These are phyloP conservation scores for Elaeidobius kamerunicus DNA, from an alignment of 2,888 invertebrate species.

Conservation along the genomic window DNA sequence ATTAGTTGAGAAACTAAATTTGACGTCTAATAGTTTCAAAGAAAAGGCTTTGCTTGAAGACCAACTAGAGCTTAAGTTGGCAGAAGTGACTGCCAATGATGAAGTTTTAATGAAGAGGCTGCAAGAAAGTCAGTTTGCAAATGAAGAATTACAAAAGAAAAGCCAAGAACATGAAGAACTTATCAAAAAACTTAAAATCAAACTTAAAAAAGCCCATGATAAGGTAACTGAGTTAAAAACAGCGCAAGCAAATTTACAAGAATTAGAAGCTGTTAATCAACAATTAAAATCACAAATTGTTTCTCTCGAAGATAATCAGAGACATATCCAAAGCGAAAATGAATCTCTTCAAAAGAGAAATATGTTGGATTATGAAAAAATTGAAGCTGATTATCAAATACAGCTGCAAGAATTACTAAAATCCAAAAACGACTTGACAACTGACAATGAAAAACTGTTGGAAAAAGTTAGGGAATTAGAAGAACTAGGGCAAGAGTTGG, in stretches of 20 bases:
- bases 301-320: conserved; percentile 52
- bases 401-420: conserved; percentile 46
- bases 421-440: conserved; percentile 43
- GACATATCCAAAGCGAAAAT: conserved; percentile 47
- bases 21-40: conserved; percentile 51
- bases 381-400: conserved; percentile 53
- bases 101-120: conserved; percentile 60
- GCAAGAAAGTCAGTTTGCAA: conserved; percentile 50
- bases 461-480: conserved; percentile 46
- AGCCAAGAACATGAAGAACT: conserved; percentile 35
- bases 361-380: conserved; percentile 51
- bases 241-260: conserved; percentile 31
- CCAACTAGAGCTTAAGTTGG: conserved; percentile 60
- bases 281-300: conserved; percentile 52
- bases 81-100: conserved; percentile 60
- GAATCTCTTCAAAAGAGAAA: conserved; percentile 49
- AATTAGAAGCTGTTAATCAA: conserved; percentile 52
- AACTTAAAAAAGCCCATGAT: conserved; percentile 37
- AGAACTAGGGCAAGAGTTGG: conserved; percentile 34
- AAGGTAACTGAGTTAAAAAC: conserved; percentile 36
- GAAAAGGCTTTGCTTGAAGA: conserved; percentile 63
- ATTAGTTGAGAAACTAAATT: conserved; percentile 59
- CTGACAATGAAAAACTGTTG: conserved; percentile 48
- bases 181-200: conserved; percentile 37
- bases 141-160: conserved; percentile 37